Evolutionary conservation across 2,797 vertebrate genomes (phyloP), one percentile per base, ranked within the genome.

Genomic region (Botia kubotai): DNA sequence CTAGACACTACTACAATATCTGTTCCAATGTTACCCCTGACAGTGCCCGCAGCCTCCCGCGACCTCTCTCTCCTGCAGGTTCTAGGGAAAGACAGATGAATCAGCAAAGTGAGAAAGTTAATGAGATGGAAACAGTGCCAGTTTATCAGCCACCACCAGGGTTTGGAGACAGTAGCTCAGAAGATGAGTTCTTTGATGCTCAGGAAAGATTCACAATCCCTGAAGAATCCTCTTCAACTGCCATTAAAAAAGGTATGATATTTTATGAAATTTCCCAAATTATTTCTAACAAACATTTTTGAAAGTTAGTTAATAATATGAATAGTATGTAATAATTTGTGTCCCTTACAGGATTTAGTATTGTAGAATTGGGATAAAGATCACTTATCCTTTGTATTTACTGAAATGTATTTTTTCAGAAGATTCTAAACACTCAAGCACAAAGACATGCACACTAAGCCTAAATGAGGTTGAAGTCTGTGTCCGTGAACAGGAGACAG

Each of bases 161-260:
- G 39, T 97, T 96, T 79, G 95, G 94, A 23, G 96, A 98, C 86
- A 97, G 95, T 89, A 98, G 97, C 88, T 98, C 98, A 0, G 98
- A 98, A 6, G 97, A 99, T 16, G 97, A 99, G 87, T 98, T 97
- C 92, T 98, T 96, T 67, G 97, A 98, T 0, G 97, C 97, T 12
- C 94, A 94, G 17, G 97, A 99, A 85, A 91, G 93, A 83, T 94
- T 99, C n/a, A 94, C 92, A 14, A 94, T 95, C 0, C 92, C 88
- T 0, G 94, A 92, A 80, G 91, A 94, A 33, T 75, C 79, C 0
- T 88, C 85, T 19, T 86, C 92, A 82, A 95, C 92, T 82, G 87
- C 84, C 12, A 70, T 77, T 13, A 72, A 81, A n/a, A 90, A 85
- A 94, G 93, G 94, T 94, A 72, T 70, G 83, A 55, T 23, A 21